Base-by-base conservation (phyloP, 2,888 invertebrate species). In the Himalopsyche japonica region DNA sequence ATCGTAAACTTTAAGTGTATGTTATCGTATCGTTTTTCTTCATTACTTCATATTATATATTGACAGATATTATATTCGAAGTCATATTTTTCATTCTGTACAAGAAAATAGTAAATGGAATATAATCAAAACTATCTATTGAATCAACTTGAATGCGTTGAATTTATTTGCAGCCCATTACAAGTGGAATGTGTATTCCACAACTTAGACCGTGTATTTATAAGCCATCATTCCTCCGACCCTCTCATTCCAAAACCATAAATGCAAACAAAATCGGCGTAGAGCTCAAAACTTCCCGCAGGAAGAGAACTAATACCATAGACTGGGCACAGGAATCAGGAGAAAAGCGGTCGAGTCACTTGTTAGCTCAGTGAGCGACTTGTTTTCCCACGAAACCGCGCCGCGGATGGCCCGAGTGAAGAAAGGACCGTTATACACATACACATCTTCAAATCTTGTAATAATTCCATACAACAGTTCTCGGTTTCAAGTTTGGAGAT, bases 401-500 rank as follows among this genome's bases (percentile, higher is more conserved):
- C 77, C 77, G 76, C 20, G 49, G 27, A 27, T 80, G 30, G 24
- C 49, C 70, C 47, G 70, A 48, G 82, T 77, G 81, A 84, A 82
- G 80, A 83, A 85, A 85, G 84, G 84, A 57, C 78, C 81, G 81
- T 43, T 64, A 84, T 49, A 76, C 81, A 64, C 84, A 83, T 79
- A 85, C 85, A 84, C 79, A 70, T 83, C 86, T 83, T 82, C 85
- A 84, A 79, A 70, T 83, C 86, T 83, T 82, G 70, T 82, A 85
- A 86, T 86, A 86, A 86, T 84, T 87, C 86, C 86, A 82, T 85
- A 85, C 85, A 86, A 78, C 83, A 82, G 79, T 83, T 82, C 82
- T 84, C 82, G 82, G 82, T 84, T 83, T 86, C 79, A 86, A 87
- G 84, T 87, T 87, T 85, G 86, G 85, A 87, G 87, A 87, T 87